Base-by-base conservation (phyloP, 2,888 invertebrate species). In the Tenthredo mesomela region DNA sequence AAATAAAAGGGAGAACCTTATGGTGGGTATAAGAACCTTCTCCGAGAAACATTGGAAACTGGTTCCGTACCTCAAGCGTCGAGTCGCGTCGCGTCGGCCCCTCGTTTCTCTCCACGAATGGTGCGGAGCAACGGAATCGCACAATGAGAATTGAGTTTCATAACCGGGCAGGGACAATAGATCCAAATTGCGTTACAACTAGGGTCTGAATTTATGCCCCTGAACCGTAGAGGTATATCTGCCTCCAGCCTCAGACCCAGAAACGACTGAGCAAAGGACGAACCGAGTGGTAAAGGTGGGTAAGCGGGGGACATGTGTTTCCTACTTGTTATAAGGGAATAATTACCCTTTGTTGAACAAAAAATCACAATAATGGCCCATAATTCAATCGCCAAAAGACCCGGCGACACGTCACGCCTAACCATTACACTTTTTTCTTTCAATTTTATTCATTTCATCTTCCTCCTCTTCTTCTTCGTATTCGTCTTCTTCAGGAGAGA, bases 281-380 rank as follows among this genome's bases (percentile, higher is more conserved):
- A 21, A 15, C 37, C 40, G 43, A 50, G 37, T 88, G 93, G 92
- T 91, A 92, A 93, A 94, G 94, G 94, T 94, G 94, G 94, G 94
- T 94, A 93, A 89, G 89, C 89, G 89, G 90, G 58, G 88, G 91
- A 90, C 90, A 92, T 90, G 93, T 93, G 89, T 92, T 89, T 90
- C 92, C 88, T 86, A 86, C 88, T 88, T 88, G 88, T 87, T 88
- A 89, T 87, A 86, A 86, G 88, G 88, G 87, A 90, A 90, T 91
- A 91, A 91, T 90, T 91, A 91, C 89, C 89, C 88, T 87, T 80
- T 80, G 80, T 80, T 33, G 58, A 40, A 80, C 40, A 61, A 80
- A 80, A 80, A 80, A 80, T 77, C 29, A 77, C 54, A 61, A 80
- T 61, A 80, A 80, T 61, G 61, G 80, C n/a, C 61, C 80, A 80